Percentiles rank a stretch among this genome's conserved stretches.
Evolutionary conservation across 2,797 vertebrate genomes (phyloP).

Genomic region (Rousettus madagascariensis): DNA sequence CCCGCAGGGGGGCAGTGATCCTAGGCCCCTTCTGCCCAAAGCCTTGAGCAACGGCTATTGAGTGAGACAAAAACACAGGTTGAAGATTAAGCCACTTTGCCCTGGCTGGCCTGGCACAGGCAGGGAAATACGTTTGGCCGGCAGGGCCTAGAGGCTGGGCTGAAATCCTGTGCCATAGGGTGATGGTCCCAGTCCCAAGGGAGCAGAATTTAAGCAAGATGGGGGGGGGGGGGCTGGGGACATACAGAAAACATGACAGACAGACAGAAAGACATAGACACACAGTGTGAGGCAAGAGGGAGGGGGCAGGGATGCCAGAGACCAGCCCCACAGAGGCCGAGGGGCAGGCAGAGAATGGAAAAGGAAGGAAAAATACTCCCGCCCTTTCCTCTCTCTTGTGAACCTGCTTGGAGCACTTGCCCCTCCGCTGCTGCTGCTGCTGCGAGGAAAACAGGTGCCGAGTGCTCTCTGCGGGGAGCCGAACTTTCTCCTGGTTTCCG

Average conservation of each 20-base stretch:
- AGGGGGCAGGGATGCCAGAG: background rate
- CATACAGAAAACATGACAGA: background rate
- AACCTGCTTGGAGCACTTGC: slow-evolving; percentile 55
- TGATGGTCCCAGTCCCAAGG: background rate
- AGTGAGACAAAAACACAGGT: slow-evolving; percentile 63
- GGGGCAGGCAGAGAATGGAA: slow-evolving; percentile 59
- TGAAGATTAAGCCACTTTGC: slow-evolving; percentile 76
- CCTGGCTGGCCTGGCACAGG: slow-evolving; percentile 35
- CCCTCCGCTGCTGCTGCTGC: background rate
- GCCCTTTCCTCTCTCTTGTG: slow-evolving; percentile 72
- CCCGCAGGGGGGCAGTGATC: slow-evolving; percentile 23
- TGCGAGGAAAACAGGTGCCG: slow-evolving; percentile 73
- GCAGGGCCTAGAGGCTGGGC: background rate
- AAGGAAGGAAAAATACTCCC: slow-evolving; percentile 70
- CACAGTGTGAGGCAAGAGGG: background rate
- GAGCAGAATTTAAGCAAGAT: background rate
- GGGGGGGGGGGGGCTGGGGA: background rate
- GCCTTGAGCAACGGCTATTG: slow-evolving; percentile 53
- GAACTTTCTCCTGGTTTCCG: slow-evolving; percentile 44
- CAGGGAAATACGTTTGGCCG: slow-evolving; percentile 46
- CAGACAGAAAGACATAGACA: background rate
- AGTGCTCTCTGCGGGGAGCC: background rate
- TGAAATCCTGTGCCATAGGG: background rate
- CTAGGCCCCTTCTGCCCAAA: background rate
- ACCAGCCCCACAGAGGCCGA: background rate